Evolutionary conservation across 2,797 vertebrate genomes (phyloP).

Genomic region (Coluber constrictor): DNA sequence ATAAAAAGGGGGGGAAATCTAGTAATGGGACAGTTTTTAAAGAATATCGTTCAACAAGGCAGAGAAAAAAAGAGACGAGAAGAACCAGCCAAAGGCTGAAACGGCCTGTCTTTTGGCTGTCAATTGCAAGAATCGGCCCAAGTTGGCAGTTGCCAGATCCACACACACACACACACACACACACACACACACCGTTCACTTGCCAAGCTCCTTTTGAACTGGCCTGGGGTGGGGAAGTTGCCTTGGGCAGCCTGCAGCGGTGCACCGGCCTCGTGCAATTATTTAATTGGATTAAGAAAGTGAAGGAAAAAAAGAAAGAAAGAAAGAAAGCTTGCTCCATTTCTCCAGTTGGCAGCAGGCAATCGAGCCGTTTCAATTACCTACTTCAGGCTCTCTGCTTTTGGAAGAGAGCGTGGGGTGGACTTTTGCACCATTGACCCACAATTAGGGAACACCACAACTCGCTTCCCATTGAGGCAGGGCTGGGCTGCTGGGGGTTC

Average conservation of each 20-base stretch:
- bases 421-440: neutral
- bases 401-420: neutral
- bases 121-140: neutral
- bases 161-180: no score
- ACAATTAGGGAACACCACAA: neutral
- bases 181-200: accelerated
- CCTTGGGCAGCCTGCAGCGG: no score
- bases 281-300: neutral
- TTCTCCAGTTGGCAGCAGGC: neutral
- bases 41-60: neutral
- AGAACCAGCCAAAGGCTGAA: neutral
- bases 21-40: neutral
- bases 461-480: neutral
- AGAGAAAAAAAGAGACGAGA: neutral
- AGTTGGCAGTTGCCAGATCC: neutral
- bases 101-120: neutral
- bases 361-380: neutral
- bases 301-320: no score
- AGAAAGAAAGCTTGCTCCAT: neutral
- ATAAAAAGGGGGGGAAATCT: neutral
- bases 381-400: neutral
- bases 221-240: neutral
- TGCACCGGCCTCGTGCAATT: neutral
- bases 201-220: neutral
- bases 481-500: no score